Base-by-base conservation (phyloP, 2,113 vertebrate genomes). In the Syngnathoides biaculeatus region DNA sequence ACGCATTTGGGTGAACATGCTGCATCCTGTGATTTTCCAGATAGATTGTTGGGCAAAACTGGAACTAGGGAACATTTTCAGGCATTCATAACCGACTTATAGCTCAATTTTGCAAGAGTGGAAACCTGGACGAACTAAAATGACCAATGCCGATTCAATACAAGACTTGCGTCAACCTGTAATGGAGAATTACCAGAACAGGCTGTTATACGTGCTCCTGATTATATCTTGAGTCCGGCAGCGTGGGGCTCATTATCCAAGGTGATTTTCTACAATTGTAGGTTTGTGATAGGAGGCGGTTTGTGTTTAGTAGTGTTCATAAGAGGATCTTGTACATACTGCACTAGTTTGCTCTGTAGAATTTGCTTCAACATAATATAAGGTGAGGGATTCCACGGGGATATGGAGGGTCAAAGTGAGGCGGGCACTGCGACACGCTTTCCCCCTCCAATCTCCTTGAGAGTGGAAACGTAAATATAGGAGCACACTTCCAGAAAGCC, bases 401-500 rank as follows among this genome's bases (percentile, higher is more conserved):
- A 38, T 20, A 59, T 35, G 30, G 7, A 7, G 20, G 35, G 58
- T 60, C 58, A 60, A 39, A 60, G 38, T 14, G n/a, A 61, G 39
- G 59, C 62, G 8, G 43, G 55, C 71, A 63, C 61, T 57, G 45
- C 40, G 59, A 48, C 8, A 35, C 20, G 38, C 35, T 17, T 7
- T 20, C 57, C 57, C 40, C 59, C 26, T 56, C 58, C 67, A 65
- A 79, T 78, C 74, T 67, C 14, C 65, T 74, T 71, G 40, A 79
- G 10, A 39, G 78, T 40, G 47, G 60, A 40, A 78, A 80, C 69
- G 17, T 11, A 47, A 67, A 67, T 53, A 73, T n/a, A 53, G 55
- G 43, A 66, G 69, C 67, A 22, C 59, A 70, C 63, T 64, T 67
- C 60, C 19, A 64, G 64, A 47, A 38, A 14, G 45, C 27, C 45